Base-by-base conservation (phyloP, 2,113 vertebrate genomes). In the Sinocyclocheilus anophthalmus region DNA sequence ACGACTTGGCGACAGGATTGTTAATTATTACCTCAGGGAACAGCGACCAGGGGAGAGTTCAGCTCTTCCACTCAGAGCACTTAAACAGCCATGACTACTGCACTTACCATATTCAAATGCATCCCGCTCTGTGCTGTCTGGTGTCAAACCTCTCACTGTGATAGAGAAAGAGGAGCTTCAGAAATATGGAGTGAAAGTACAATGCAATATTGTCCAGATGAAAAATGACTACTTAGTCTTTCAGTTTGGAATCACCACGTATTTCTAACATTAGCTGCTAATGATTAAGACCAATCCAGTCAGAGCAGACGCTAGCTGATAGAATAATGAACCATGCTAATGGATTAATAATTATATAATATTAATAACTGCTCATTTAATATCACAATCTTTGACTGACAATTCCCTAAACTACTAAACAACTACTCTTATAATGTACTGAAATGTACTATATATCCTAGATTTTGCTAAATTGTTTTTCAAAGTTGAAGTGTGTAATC, bases 1-100 rank as follows among this genome's bases (percentile, higher is more conserved):
- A 94, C 92, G 92, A 93, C 93, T 93, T 83, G 65, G 88, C 90
- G 91, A 92, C 93, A 91, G 90, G 90, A 92, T 92, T 94, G 93
- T 94, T 95, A 95, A 95, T 94, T 95, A 93, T 94, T 92, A 93
- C 95, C 93, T 90, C 81, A 87, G 93, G 94, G 93, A 92, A 93
- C 77, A 89, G 91, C 85, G 87, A 88, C 90, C 93, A 87, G 92
- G 81, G 91, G 90, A 59, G 85, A 88, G 91, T 93, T 92, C 91
- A 91, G 88, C 91, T 87, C 89, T 77, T 90, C 90, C 24, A 86
- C 88, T 85, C 87, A 89, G 87, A 89, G 89, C 88, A 92, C 90
- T 94, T 93, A 93, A 92, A 90, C 89, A 91, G 90, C 91, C 91
- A 81, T 91, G 92, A 90, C 89, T 86, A 90, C 88, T 85, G 87